These are phyloP conservation scores for Batillaria attramentaria DNA, from an alignment of 1,140 invertebrate genomes.

Conservation along the genomic window DNA sequence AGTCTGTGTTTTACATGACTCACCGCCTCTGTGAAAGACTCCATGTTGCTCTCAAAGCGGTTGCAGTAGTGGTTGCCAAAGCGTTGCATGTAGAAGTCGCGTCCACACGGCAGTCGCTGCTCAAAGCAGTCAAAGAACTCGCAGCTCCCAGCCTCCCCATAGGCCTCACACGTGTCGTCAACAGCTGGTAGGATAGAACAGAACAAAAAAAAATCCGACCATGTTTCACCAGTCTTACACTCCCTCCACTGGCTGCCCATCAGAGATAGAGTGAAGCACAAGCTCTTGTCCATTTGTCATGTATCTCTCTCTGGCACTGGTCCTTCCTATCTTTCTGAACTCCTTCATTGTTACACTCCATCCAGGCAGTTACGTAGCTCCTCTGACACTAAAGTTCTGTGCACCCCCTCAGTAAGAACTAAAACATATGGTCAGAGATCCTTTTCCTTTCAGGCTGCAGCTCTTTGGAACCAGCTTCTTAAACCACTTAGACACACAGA, in stretches of 20 bases:
- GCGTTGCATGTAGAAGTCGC: constrained; percentile 41
- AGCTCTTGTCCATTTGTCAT: not conserved
- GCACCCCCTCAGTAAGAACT: too few relatives aligned
- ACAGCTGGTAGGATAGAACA: constrained; percentile 8
- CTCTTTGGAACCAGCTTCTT: too few relatives aligned
- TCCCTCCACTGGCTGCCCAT: too few relatives aligned
- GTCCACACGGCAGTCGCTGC: constrained; percentile 41
- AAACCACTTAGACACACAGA: too few relatives aligned
- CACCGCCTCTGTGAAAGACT: constrained; percentile 29
- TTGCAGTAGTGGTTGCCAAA: constrained; percentile 45
- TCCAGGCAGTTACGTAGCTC: too few relatives aligned
- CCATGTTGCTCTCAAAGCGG: constrained; percentile 22
- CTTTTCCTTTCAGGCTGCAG: too few relatives aligned
- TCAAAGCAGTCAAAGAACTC: constrained; percentile 50
- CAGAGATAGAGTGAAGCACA: not conserved
- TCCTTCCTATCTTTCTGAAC: too few relatives aligned
- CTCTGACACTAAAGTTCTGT: too few relatives aligned
- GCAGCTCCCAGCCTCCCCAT: constrained; percentile 34
- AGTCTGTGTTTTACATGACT: not conserved
- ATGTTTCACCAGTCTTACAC: not conserved
- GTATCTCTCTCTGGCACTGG: not conserved
- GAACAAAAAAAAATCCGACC: not conserved
- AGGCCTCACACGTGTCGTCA: constrained; percentile 27
- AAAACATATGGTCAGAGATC: too few relatives aligned
- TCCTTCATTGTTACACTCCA: too few relatives aligned